Base-by-base conservation (phyloP, 2,888 invertebrate species). In the Thecocarcelia acutangulata region DNA sequence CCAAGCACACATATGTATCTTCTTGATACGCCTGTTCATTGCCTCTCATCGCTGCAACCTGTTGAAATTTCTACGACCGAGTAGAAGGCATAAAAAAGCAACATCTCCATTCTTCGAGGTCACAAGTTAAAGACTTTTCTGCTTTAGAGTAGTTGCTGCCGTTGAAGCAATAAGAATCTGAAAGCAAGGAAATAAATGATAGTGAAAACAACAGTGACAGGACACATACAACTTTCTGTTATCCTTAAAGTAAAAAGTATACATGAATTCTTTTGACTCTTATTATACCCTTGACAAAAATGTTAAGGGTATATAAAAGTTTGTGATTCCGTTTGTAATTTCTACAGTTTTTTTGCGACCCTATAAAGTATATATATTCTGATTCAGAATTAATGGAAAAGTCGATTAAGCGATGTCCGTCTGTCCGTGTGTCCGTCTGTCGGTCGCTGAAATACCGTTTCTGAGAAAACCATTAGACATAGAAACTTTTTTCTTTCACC, bases 181-280 rank as follows among this genome's bases (percentile, higher is more conserved):
- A 15, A n/a, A n/a, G n/a, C n/a, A n/a, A 54, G 58, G 44, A 24
- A 15, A 42, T 15, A 13, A 33, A 8, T 15, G 40, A 17, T 9
- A 17, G 9, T 19, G 28, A 28, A 58, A 76, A 83, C 21, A 64
- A 77, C 50, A 56, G 77, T 48, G 50, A 50, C 33, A 52, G 58
- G 70, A 70, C 64, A 64, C 40, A 54, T 59, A 81, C 70, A 76
- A 72, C 69, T 58, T 80, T 80, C 73, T 80, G 77, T 73, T 83
- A 83, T 83, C 76, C 58, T 77, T 64, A 69, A 76, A 48, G 19
- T 24, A 42, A 33, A n/a, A n/a, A n/a, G n/a, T n/a, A n/a, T n/a
- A n/a, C n/a, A n/a, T n/a, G n/a, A n/a, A 13, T 48, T 17, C 33
- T 61, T 21, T 8, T 40, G n/a, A n/a, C n/a, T n/a, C n/a, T n/a